Evolutionary conservation across 2,113 vertebrate species (phyloP), one percentile per base, ranked within the genome.

Genomic region (Thryonomys swinderianus): DNA sequence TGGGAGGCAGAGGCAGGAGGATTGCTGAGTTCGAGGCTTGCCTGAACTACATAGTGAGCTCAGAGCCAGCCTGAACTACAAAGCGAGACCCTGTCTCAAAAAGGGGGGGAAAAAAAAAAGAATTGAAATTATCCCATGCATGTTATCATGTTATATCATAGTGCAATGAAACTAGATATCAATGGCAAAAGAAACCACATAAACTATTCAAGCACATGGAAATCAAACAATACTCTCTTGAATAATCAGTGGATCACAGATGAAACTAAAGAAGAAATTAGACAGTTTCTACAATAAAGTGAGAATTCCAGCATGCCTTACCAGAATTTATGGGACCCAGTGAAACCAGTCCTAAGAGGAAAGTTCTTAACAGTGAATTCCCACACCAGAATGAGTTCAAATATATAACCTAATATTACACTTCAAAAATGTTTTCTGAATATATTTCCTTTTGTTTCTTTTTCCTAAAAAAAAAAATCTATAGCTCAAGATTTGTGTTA

Each of bases 401-500:
- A 71, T 69, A 69, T 37, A 69, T 71, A 71, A 69, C 64, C 64
- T 67, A 67, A 67, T 67, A 14, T 16, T 37, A 6, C 34, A 20
- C 66, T 67, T 67, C 16, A n/a, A 67, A 67, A 67, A 20, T 67
- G 34, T 67, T 67, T 67, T 67, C 74, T 86, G 64, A 85, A 85
- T 48, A 66, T 3, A 62, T 85, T 74, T 74, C 17, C n/a, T 69
- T 95, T 93, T n/a, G 59, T 23, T 17, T 51, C 59, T 96, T 34
- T 87, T 82, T 30, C 30, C 64, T 27, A 55, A 85, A 34, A 25
- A 79, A n/a, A 30, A 83, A 17, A 67, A 66, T 80, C 45, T 95
- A 48, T 79, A 69, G 11, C 4, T 92, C 34, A 81, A 40, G 25
- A 87, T 94, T 88, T 95, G 1, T 83, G 17, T 34, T 92, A 95